Base-by-base conservation (phyloP, 2,888 invertebrate genomes). In the Ophion costatus region DNA sequence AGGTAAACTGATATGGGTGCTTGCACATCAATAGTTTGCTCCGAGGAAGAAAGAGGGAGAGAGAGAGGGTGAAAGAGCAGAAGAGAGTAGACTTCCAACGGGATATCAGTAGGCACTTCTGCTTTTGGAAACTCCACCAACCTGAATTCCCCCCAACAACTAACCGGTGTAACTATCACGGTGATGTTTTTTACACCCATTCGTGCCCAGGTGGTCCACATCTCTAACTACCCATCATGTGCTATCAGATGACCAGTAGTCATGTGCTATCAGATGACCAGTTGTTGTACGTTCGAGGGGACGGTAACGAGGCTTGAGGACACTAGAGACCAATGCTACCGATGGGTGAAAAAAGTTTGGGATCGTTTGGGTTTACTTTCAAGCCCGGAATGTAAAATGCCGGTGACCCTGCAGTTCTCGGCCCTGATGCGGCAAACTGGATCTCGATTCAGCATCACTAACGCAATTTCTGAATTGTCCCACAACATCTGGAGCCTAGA, bases 221-320 rank as follows among this genome's bases (percentile, higher is more conserved):
- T 45, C 14, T 45, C 17, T 51, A 1, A 51, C 17, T 0, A 17
- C 14, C 17, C 14, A 51, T 51, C 5, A 14, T 17, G 45, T 3
- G 11, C 10, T 45, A 14, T 14, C 14, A 14, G 45, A 45, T 45
- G 51, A 51, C 17, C 17, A 51, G 17, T 51, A n/a, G n/a, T 51
- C 5, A 14, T 17, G 45, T 3, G 11, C 10, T 45, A 14, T 14
- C 14, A 14, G 45, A 45, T 45, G 51, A 51, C 17, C 17, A 51
- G 38, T 38, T 29, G 57, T 33, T 59, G 38, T 74, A 73, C 61
- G 56, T 51, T 33, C 14, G 73, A 17, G 67, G 11, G 51, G 11
- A 42, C 57, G 17, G 73, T 56, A 76, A 6, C 38, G 9, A 9
- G 38, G 9, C 79, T 73, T 84, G 56, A 33, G 77, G 78, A 24